Evolutionary conservation across 2,888 invertebrate species (phyloP), one percentile per base, ranked within the genome.

Genomic region (Tupiocoris notatus): DNA sequence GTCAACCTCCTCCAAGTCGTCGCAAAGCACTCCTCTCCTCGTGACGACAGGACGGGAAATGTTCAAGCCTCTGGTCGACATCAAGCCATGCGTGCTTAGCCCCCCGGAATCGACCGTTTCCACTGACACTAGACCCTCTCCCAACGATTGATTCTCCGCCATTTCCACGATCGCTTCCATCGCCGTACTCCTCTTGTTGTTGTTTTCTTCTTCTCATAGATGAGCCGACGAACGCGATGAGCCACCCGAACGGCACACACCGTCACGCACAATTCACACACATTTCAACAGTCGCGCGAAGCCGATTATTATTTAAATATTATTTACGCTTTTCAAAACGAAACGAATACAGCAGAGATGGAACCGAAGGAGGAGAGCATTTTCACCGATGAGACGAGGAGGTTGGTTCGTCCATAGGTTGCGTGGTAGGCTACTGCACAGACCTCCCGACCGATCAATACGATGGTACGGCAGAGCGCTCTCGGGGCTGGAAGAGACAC

Each of bases 41-140:
- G 77, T 71, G 78, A 79, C 79, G 78, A 79, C 78, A 77, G 79
- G 75, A 76, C 79, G 79, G 75, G 79, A 79, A 77, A 79, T 78
- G 78, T 79, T 76, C 70, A 79, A 68, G 57, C 78, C 78, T 66
- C 78, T 61, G 75, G 78, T 70, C 59, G 78, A 78, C 79, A 78
- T 79, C 77, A 78, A 78, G 83, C 83, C 83, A 83, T 84, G 84
- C 84, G 84, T 84, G 82, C 82, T 83, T 79, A 83, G 81, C 81
- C 82, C 83, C 81, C 84, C 81, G 81, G 85, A 85, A 85, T 85
- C 85, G 84, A 85, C 85, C 84, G 85, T 83, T 82, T 85, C 85
- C 82, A 84, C 80, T 76, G 79, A 79, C 65, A 79, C 79, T 68
- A 79, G 78, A 71, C 79, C 79, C 77, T 81, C 80, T 76, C 80